A percentile compares a stretch with the other conserved stretches of the same genome.
These are phyloP conservation scores for Dermolepida albohirtum DNA, from an alignment of 2,888 invertebrate species.

Conservation along the genomic window DNA sequence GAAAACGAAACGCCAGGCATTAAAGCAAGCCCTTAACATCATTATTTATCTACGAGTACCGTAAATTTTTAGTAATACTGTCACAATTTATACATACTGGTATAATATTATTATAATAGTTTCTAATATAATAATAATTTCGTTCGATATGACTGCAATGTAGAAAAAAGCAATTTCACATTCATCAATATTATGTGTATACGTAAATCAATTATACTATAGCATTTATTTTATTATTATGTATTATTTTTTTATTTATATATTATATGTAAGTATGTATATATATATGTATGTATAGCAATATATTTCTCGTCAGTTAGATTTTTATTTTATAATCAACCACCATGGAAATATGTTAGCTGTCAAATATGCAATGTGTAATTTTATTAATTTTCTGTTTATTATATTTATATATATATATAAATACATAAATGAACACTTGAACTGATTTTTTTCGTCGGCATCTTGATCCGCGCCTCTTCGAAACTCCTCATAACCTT, in stretches of 20 bases:
- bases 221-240: neutral
- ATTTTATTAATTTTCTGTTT: neutral
- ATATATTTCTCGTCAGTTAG: neutral
- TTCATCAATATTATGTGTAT: neutral
- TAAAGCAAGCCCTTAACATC: too few relatives aligned
- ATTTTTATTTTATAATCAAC: neutral
- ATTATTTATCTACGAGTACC: too few relatives aligned
- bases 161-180: constrained; percentile 8
- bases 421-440: constrained; percentile 39
- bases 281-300: constrained; percentile 7
- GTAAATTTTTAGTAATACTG: too few relatives aligned
- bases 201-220: too few relatives aligned
- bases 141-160: neutral
- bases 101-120: constrained; percentile 6
- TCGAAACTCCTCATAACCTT: neutral
- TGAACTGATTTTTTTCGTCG: constrained; percentile 30
- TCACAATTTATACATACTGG: too few relatives aligned
- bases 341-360: constrained; percentile 1
- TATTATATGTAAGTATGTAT: constrained; percentile 17
- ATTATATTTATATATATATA: constrained; percentile 16
- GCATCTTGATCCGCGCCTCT: neutral
- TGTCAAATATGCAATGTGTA: constrained; percentile 16
- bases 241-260: neutral
- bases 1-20: too few relatives aligned
- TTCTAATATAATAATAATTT: neutral